Conservation (phyloP, 2,113 vertebrate genomes). For the Mionectes macconnelli region DNA sequence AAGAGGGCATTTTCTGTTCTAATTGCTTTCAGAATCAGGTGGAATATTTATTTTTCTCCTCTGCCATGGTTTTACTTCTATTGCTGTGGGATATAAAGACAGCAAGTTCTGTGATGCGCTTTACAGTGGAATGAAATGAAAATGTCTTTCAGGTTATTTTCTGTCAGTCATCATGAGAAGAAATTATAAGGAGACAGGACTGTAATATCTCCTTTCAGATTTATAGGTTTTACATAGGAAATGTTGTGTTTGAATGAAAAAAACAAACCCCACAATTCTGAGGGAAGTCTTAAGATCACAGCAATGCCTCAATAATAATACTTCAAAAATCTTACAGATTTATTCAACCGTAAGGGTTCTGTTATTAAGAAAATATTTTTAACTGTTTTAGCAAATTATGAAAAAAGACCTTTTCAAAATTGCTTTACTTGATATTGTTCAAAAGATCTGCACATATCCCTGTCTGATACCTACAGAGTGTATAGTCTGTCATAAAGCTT, state of each 20-base stretch:
- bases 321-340: not conserved
- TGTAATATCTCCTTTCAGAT: not conserved
- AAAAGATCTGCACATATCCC: not conserved
- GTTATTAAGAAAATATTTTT: not conserved
- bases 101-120: not conserved
- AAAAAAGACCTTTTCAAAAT: not conserved
- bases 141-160: not conserved
- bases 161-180: not conserved
- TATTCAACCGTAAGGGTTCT: not conserved
- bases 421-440: not conserved
- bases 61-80: not conserved
- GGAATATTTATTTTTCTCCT: not conserved
- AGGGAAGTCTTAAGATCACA: not conserved
- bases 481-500: not conserved
- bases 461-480: accelerated
- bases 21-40: not conserved
- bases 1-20: not conserved
- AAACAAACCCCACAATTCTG: not conserved
- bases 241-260: not conserved
- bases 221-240: not conserved
- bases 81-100: not conserved
- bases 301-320: not conserved
- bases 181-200: not conserved
- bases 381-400: not conserved
- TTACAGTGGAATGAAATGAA: not conserved